Evolutionary conservation across 2,888 invertebrate species (phyloP), one percentile per base, ranked within the genome.

Genomic region (Zygogramma bicolorata): DNA sequence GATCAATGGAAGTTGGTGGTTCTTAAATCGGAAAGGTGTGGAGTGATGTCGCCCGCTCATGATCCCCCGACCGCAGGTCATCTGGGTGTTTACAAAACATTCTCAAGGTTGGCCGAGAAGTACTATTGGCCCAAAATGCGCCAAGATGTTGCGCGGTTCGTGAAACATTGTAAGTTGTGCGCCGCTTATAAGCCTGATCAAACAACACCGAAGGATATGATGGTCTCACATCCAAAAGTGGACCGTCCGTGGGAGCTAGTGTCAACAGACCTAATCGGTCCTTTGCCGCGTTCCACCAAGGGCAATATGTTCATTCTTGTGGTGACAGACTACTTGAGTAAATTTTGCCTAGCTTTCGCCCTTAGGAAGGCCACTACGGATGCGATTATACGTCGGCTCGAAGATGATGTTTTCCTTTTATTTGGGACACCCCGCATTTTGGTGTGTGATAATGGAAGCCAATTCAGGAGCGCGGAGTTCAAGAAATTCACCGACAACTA

Each of bases 381-480:
- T n/a, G n/a, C n/a, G n/a, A n/a, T n/a, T 31, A 31, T 31, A 31
- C 31, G 42, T 13, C 42, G 42, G 42, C 42, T 42, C 42, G 15
- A 42, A 42, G 42, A 42, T 7, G 42, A 42, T 18, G 18, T 42
- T 42, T 42, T 42, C 15, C 42, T 42, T 42, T 42, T 42, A 42
- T 42, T 42, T 42, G 42, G 42, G 18, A 42, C 42, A 15, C 42
- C 42, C 42, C 42, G 42, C 18, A 6, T 53, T 53, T 46, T 65
- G 65, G 18, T 74, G n/a, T 72, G 71, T 65, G 68, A 72, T 46
- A 74, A 74, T 42, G 72, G 69, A 10, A 53, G 60, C 1, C 66
- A 72, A 18, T 65, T 61, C 57, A 49, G 22, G 2, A 63, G 65
- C 60, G 18, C n/a, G 10, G 53, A 25, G 15, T 61, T 66, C n/a